Percentiles rank a stretch among this genome's conserved stretches.
phyloP scores from a whole-genome alignment of 2,888 invertebrate genomes.

The Anaspis maculata region DNA sequence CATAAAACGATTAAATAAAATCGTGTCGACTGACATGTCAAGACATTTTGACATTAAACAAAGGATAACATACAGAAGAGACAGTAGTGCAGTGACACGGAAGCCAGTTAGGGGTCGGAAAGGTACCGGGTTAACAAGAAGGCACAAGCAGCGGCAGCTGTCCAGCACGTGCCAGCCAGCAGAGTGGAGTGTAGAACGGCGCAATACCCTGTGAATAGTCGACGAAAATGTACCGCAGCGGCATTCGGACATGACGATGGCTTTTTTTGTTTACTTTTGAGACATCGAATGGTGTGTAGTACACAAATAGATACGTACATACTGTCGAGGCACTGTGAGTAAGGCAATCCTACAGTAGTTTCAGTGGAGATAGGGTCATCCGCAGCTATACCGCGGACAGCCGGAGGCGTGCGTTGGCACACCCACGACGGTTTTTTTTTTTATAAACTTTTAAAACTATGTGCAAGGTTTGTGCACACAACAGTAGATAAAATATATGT shows the following conservation, averaged over 20 bases:
- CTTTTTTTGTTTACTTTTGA: slow-evolving; percentile 20
- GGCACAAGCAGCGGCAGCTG: slow-evolving; percentile 41
- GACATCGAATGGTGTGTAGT: slow-evolving; percentile 40
- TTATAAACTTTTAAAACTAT: slow-evolving; percentile 38
- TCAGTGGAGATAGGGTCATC: slow-evolving; percentile 50
- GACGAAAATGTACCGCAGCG: slow-evolving; percentile 28
- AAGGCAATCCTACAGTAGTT: slow-evolving; percentile 75
- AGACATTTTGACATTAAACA: slow-evolving; percentile 13
- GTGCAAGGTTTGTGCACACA: slow-evolving; percentile 45
- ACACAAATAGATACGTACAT: slow-evolving; percentile 42
- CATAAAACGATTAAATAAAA: slow-evolving; percentile 35
- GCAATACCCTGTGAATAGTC: slow-evolving; percentile 34
- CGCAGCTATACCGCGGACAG: slow-evolving; percentile 34
- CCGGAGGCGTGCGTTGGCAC: too few relatives aligned
- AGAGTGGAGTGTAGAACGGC: slow-evolving; percentile 32
- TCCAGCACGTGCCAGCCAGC: slow-evolving; percentile 25
- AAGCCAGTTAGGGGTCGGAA: slow-evolving; percentile 32
- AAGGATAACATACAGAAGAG: slow-evolving; percentile 30
- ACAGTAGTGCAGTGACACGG: slow-evolving; percentile 38
- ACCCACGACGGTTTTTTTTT: slow-evolving; percentile 18
- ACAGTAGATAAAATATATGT: slow-evolving; percentile 45
- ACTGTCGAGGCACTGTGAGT: slow-evolving; percentile 69
- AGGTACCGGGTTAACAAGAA: slow-evolving; percentile 36
- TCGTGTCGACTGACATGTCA: slow-evolving; percentile 29
- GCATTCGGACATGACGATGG: slow-evolving; percentile 33